These are phyloP conservation scores for Leucophenga varia DNA, from an alignment of 1,140 invertebrate species.

Conservation along the genomic window DNA sequence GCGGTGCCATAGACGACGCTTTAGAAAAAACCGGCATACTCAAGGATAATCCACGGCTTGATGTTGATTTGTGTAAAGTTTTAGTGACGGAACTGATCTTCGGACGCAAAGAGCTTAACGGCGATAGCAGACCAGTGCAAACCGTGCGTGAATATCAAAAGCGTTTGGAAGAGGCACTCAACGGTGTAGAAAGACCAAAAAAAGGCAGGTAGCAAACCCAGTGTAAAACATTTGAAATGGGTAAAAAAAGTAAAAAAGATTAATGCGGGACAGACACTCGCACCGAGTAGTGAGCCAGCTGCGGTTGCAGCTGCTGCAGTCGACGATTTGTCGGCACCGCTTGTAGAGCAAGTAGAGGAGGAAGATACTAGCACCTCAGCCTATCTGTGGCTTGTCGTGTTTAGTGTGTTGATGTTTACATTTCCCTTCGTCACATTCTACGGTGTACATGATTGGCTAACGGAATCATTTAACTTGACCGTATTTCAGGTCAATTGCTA, in stretches of 20 bases:
- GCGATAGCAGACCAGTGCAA: conserved; percentile 68
- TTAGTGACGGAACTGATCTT: conserved; percentile 81
- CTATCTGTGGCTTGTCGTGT: conserved; percentile 71
- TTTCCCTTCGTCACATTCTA: conserved; percentile 77
- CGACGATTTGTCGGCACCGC: not conserved
- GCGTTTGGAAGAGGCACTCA: conserved; percentile 56
- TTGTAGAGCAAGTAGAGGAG: conserved; percentile 4
- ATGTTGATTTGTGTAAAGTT: conserved; percentile 71
- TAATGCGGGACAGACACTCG: conserved; percentile 7
- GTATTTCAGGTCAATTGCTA: conserved; percentile 68
- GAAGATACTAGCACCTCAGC: conserved; percentile 48
- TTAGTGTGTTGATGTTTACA: conserved; percentile 80
- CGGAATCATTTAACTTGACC: conserved; percentile 62
- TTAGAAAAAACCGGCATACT: conserved; percentile 66
- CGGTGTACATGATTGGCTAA: conserved; percentile 64
- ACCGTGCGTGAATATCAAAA: conserved; percentile 69
- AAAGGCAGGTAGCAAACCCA: conserved; percentile 35
- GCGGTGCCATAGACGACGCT: conserved; percentile 64
- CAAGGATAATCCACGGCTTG: conserved; percentile 67
- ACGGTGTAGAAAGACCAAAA: conserved; percentile 17
- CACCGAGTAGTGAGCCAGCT: not conserved
- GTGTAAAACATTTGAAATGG: conserved; percentile 18
- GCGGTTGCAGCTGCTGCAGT: not conserved
- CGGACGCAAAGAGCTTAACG: conserved; percentile 70
- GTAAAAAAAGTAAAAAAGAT: conserved; percentile 28